These are phyloP conservation scores for Nemotelus nigrinus DNA, from an alignment of 2,888 invertebrate species.

Conservation along the genomic window DNA sequence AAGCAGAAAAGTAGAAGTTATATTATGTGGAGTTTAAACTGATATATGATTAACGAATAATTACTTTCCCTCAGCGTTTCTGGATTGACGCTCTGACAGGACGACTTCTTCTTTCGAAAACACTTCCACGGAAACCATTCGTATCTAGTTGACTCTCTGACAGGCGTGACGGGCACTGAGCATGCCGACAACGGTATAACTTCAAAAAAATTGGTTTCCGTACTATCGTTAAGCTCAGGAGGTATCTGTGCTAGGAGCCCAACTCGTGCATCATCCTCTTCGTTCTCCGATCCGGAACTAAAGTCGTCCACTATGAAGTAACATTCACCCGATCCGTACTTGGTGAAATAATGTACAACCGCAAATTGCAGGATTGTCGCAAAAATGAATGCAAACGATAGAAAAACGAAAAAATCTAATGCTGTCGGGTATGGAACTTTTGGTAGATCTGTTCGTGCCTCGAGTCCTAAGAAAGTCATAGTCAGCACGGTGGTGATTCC, in stretches of 20 bases:
- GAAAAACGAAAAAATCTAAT: slow-evolving; percentile 83
- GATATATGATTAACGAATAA: background rate
- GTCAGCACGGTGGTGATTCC: slow-evolving; percentile 86
- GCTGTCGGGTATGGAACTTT: slow-evolving; percentile 90
- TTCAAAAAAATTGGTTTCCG: slow-evolving; percentile 66
- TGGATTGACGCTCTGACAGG: slow-evolving; percentile 40
- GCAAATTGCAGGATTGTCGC: slow-evolving; percentile 85
- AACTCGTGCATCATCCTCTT: slow-evolving; percentile 58
- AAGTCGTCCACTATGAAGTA: slow-evolving; percentile 73
- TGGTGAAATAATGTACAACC: slow-evolving; percentile 87
- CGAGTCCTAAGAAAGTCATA: slow-evolving; percentile 84
- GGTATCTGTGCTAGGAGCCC: slow-evolving; percentile 52
- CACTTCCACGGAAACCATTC: slow-evolving; percentile 46
- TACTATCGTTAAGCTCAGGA: slow-evolving; percentile 58
- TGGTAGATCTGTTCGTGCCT: slow-evolving; percentile 82
- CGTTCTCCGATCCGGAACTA: slow-evolving; percentile 71
- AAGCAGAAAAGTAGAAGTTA: slow-evolving; percentile 8
- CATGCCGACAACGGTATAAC: slow-evolving; percentile 74
- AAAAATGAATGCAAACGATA: slow-evolving; percentile 82
- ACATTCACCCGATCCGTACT: slow-evolving; percentile 82
- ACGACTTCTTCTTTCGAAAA: slow-evolving; percentile 47
- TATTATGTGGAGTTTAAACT: slow-evolving; percentile 7
- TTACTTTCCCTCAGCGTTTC: slow-evolving; percentile 44
- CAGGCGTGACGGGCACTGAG: slow-evolving; percentile 65
- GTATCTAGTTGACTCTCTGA: slow-evolving; percentile 15